A percentile compares a stretch with the other conserved stretches of the same genome.
Conservation (phyloP, 2,888 invertebrate genomes). For the Falcaria lacertinaria region DNA sequence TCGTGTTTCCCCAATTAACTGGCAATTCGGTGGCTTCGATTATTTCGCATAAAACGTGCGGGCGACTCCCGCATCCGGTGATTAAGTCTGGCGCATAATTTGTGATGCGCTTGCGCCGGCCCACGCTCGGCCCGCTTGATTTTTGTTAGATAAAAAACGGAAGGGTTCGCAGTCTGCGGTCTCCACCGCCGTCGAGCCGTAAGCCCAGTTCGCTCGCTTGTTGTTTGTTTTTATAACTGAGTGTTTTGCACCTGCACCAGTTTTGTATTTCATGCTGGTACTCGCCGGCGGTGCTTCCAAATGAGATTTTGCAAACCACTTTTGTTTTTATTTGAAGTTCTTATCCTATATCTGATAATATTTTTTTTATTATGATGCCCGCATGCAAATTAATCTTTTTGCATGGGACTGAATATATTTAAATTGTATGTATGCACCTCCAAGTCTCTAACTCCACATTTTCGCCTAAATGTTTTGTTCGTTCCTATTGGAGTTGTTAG, state of each 20-base stretch:
- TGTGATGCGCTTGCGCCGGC: slow-evolving; percentile 69
- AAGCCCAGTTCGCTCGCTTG: slow-evolving; percentile 36
- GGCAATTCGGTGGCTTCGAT: slow-evolving; percentile 78
- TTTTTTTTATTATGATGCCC: slow-evolving; percentile 30
- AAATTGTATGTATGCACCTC: too few relatives aligned
- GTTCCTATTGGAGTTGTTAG: too few relatives aligned
- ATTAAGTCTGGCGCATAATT: slow-evolving; percentile 73
- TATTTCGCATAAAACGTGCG: slow-evolving; percentile 76
- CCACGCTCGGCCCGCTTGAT: slow-evolving; percentile 54
- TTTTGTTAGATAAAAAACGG: slow-evolving; percentile 75
- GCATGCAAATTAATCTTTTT: slow-evolving; percentile 27
- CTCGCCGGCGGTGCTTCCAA: slow-evolving; percentile 34
- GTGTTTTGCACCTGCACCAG: slow-evolving; percentile 68
- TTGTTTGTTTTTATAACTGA: slow-evolving; percentile 64
- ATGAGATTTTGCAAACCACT: slow-evolving; percentile 46
- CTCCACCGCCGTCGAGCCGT: neutral
- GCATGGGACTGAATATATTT: too few relatives aligned
- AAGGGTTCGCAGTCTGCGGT: slow-evolving; percentile 42
- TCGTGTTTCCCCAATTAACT: slow-evolving; percentile 75
- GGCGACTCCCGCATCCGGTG: slow-evolving; percentile 79
- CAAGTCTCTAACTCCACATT: too few relatives aligned
- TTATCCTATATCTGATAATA: slow-evolving; percentile 29
- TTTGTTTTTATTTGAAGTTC: slow-evolving; percentile 33
- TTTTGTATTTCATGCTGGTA: slow-evolving; percentile 54
- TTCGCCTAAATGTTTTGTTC: too few relatives aligned